Evolutionary conservation across 2,797 vertebrate species (phyloP).

Genomic region (Discoglossus pictus): DNA sequence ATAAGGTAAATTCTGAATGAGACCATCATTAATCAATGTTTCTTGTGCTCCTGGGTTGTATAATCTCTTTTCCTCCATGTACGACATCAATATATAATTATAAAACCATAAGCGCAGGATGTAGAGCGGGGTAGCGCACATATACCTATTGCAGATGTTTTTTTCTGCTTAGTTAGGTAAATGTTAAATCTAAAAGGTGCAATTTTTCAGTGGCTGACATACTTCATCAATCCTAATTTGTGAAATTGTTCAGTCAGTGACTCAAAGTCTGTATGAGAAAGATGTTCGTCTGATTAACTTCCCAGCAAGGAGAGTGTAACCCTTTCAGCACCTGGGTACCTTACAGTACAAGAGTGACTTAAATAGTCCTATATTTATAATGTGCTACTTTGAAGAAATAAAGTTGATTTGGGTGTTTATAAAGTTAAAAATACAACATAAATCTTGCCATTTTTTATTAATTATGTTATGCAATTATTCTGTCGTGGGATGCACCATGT

Average conservation of each 20-base stretch:
- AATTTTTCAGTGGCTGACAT: conserved; percentile 54
- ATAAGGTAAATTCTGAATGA: no score
- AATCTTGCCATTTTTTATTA: no score
- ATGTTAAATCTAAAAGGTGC: conserved; percentile 51
- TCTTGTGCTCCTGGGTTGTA: neutral
- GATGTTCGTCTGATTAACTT: conserved; percentile 50
- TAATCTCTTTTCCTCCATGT: neutral
- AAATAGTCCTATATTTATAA: no score
- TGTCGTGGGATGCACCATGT: no score
- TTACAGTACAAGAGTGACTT: no score
- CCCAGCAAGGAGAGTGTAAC: conserved; percentile 45
- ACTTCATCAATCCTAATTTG: conserved; percentile 53
- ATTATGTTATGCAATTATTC: no score
- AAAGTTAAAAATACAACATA: no score
- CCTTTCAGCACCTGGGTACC: neutral
- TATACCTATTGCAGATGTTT: conserved; percentile 54
- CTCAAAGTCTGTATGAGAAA: conserved; percentile 42
- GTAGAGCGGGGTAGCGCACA: conserved; percentile 26
- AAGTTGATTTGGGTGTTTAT: no score
- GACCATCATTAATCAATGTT: conserved; percentile 16
- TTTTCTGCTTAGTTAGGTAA: conserved; percentile 51
- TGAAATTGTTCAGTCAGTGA: conserved; percentile 52
- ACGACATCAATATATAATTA: conserved; percentile 34
- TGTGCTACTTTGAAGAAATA: no score
- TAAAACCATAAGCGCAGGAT: conserved; percentile 26